Evolutionary conservation across 2,113 vertebrate species (phyloP), one percentile per base, ranked within the genome.

Genomic region (Tragelaphus strepsiceros): DNA sequence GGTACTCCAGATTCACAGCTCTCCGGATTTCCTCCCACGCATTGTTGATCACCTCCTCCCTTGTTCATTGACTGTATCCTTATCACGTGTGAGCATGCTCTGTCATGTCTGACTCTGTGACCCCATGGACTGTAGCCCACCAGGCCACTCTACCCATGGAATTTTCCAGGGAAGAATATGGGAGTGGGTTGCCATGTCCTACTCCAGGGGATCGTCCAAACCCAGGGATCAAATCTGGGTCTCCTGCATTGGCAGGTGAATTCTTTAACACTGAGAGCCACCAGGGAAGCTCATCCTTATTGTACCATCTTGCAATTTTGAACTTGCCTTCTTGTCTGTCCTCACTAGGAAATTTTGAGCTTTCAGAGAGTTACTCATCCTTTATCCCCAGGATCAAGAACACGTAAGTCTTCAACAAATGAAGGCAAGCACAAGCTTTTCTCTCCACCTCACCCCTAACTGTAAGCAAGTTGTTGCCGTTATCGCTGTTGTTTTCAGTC

Each of bases 41-140:
- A 49, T 1, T 56, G 39, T 0, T 49, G 71, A 35, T 3, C 3
- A 28, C 1, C 21, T 3, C 10, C 28, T 12, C 16, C 21, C 7
- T 32, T 49, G 32, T 9, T 64, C 24, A 71, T 24, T 24, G 35
- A n/a, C 14, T 15, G 4, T n/a, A 43, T 17, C 78, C 56, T 71
- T 9, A 77, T 26, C 71, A 43, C 0, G 22, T 77, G 35, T 77
- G 12, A 24, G 35, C 22, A 43, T 77, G 35, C 39, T 77, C 21
- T 24, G 71, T 14, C 22, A 26, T 15, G 71, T 43, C 39, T 1
- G 12, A 77, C 21, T 77, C 35, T 43, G 35, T 43, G 35, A 26
- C 71, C 35, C 71, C 71, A 14, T 7, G 35, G 71, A 74, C 21
- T 43, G 71, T 4, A 43, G 71, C 35, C 35, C 6, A 14, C 71